These are phyloP conservation scores for Serranus cabrilla DNA, from an alignment of 2,797 vertebrate species.

Conservation along the genomic window DNA sequence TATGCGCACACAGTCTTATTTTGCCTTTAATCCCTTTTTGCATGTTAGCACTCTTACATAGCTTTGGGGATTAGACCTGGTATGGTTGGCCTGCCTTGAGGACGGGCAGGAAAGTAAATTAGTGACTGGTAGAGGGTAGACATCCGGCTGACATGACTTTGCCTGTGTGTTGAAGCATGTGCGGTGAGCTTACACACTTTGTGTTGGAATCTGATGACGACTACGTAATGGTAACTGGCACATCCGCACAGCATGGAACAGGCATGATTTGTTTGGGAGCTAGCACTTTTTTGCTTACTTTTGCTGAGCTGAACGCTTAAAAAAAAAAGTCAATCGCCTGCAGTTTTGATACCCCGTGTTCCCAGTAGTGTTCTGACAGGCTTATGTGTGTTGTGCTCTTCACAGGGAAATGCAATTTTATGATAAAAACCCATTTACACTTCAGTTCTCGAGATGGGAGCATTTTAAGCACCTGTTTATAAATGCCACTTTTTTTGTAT, in stretches of 20 bases:
- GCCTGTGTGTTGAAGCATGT: slow-evolving; percentile 46
- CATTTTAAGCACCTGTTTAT: slow-evolving; percentile 18
- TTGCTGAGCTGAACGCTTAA: slow-evolving; percentile 60
- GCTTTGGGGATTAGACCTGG: slow-evolving; percentile 82
- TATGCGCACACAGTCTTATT: slow-evolving; percentile 78
- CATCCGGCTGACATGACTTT: slow-evolving; percentile 54
- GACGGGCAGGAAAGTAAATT: slow-evolving; percentile 47
- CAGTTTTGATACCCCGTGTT: slow-evolving; percentile 60
- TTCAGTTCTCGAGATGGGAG: slow-evolving; percentile 15
- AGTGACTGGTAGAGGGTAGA: slow-evolving; percentile 59
- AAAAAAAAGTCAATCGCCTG: slow-evolving; percentile 49
- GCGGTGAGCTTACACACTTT: slow-evolving; percentile 20
- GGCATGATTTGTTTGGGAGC: slow-evolving; percentile 49
- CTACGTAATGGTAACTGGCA: slow-evolving; percentile 43
- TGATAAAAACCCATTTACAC: slow-evolving; percentile 40
- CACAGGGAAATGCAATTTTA: slow-evolving; percentile 37
- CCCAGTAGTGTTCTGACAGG: slow-evolving; percentile 40
- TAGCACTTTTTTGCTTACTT: slow-evolving; percentile 64
- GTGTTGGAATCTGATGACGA: slow-evolving; percentile 54
- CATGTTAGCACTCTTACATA: slow-evolving; percentile 83
- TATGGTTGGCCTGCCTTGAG: slow-evolving; percentile 64
- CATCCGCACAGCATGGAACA: slow-evolving; percentile 57
- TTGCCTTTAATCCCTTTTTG: slow-evolving; percentile 86
- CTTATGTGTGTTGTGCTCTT: slow-evolving; percentile 19
- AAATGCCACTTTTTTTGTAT: background rate